Evolutionary conservation across 1,140 invertebrate genomes (phyloP).

Genomic region (Branchinecta lynchi): DNA sequence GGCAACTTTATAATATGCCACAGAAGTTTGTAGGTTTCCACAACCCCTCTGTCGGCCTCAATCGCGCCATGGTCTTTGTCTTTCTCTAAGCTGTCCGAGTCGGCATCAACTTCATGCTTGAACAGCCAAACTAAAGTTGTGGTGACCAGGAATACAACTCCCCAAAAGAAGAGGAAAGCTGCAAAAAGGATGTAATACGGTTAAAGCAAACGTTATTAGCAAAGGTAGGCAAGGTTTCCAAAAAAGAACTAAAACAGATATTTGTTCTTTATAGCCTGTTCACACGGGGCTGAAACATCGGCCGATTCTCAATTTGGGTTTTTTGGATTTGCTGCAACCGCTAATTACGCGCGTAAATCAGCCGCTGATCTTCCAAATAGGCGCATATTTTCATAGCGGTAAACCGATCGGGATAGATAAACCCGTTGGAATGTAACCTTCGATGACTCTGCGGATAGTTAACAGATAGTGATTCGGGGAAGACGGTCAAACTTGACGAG

Average conservation of each 20-base stretch:
- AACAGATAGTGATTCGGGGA: too few species aligned
- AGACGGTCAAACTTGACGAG: too few species aligned
- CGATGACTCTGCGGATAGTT: too few species aligned
- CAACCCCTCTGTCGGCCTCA: constrained; percentile 41
- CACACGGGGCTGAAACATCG: too few species aligned
- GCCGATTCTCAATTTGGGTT: too few species aligned
- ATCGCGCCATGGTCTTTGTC: constrained; percentile 32
- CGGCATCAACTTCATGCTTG: constrained; percentile 56
- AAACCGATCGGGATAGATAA: too few species aligned
- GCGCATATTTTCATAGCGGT: too few species aligned
- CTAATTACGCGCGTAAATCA: too few species aligned
- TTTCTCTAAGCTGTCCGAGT: constrained; percentile 31
- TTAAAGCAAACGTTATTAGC: neutral
- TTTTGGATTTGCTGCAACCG: too few species aligned
- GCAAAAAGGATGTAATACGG: constrained; percentile 27
- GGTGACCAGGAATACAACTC: constrained; percentile 69
- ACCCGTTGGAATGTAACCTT: too few species aligned
- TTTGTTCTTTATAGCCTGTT: too few species aligned
- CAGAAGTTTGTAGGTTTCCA: constrained; percentile 67
- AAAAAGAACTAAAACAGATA: neutral
- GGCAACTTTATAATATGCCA: constrained; percentile 68
- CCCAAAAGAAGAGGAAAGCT: constrained; percentile 93
- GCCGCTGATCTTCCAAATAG: too few species aligned
- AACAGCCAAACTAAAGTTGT: constrained; percentile 80
- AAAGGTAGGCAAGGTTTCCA: neutral